Evolutionary conservation across 2,888 invertebrate species (phyloP), one percentile per base, ranked within the genome.

Genomic region (Campoplex nolae): DNA sequence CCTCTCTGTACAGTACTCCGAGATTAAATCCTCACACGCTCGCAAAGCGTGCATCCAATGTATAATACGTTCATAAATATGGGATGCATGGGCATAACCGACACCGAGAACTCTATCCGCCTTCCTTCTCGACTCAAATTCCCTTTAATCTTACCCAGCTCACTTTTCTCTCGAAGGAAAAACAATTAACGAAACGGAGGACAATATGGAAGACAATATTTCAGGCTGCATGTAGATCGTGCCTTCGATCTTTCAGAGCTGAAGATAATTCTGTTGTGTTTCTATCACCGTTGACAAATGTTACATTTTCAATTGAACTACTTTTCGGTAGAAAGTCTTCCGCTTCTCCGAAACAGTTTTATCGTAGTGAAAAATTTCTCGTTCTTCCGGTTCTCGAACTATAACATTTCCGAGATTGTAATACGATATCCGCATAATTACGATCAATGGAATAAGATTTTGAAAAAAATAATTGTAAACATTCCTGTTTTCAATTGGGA

Each of bases 1-100:
- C n/a, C 74, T 87, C 88, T 85, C 88, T 86, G 88, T 88, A 86
- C 87, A 86, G 88, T 85, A 86, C 56, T 23, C 28, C 7, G 7
- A 90, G 90, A 90, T 90, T 90, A 90, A 89, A 90, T 90, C 89
- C 90, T 88, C 89, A 86, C 88, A 89, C 78, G 67, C 78, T 45
- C 74, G 42, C 45, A 62, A 48, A 73, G 51, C 78, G 35, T 71
- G 80, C 42, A 73, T 56, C 73, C 54, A 56, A 79, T 70, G 42
- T 70, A 70, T 62, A 75, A 75, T 74, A 58, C 38, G 42, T 58
- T 42, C 13, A 48, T 67, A 51, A 51, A 68, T 56, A 58, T 79
- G 79, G 48, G 70, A 80, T 71, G 58, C 58, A 80, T 45, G 32
- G 62, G 8, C 32, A 77, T 48, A 77, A 67, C 54, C 35, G 62